Base-by-base conservation (phyloP, 2,113 vertebrate genomes). In the Crotophaga sulcirostris region DNA sequence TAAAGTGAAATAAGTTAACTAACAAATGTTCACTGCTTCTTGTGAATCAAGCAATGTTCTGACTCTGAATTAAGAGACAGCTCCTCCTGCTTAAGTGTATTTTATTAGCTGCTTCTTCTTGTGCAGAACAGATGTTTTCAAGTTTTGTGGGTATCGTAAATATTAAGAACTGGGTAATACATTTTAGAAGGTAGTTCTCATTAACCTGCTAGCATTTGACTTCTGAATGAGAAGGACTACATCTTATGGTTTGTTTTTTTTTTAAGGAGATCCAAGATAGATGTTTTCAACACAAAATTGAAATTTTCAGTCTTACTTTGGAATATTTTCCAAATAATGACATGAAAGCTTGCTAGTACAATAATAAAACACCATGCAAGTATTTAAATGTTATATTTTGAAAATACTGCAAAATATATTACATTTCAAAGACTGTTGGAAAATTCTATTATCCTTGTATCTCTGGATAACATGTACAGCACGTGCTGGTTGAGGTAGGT, bases 61-160 rank as follows among this genome's bases (percentile, higher is more conserved):
- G 89, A 83, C 77, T 89, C 44, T 74, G 73, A 84, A 47, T n/a
- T 84, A 56, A 95, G 79, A 75, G 80, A 42, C 52, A 69, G 54
- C 67, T 51, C 91, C 81, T 87, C 80, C 93, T 91, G 84, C 92
- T 90, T 89, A 88, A 94, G 75, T 47, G 78, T 78, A 77, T 68
- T 89, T 97, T 93, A 92, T 91, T 60, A 97, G 85, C 73, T 73
- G 74, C 80, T 91, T 89, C 94, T 42, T 42, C 40, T n/a, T 90
- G 83, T 70, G 42, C 63, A 90, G 92, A 97, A 85, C 93, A 97
- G 96, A 97, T 96, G 96, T 80, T 96, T 88, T 84, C 93, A 76
- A 89, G 86, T 96, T 96, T 96, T 73, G 16, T 89, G 94, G 88
- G 87, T 77, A 93, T 92, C 84, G 77, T 94, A 96, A 97, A 98